Conservation (phyloP, 2,888 invertebrate genomes). For the Aelia acuminata region DNA sequence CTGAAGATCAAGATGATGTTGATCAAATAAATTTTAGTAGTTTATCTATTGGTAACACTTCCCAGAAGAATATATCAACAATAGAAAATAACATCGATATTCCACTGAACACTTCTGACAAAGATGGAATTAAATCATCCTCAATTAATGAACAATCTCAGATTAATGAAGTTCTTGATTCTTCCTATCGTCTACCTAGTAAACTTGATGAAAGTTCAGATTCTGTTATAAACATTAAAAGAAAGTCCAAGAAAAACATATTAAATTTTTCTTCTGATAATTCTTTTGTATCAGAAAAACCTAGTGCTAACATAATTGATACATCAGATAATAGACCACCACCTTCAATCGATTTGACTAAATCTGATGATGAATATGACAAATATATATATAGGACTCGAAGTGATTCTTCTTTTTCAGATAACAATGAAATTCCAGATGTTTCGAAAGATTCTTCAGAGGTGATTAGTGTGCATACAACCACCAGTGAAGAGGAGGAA, state of each 20-base stretch:
- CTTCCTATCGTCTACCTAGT: background rate
- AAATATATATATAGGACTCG: constrained; percentile 38
- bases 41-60: background rate
- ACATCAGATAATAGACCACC: background rate
- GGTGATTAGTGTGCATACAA: constrained; percentile 9
- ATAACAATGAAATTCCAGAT: background rate
- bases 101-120: background rate
- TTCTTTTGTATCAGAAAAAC: background rate
- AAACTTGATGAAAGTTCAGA: background rate
- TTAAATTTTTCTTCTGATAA: constrained; percentile 18
- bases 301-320: background rate
- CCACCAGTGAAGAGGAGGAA: background rate
- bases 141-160: background rate
- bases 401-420: constrained; percentile 2
- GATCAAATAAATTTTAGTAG: background rate
- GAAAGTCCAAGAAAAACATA: constrained; percentile 9
- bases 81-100: background rate
- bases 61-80: background rate
- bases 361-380: constrained; percentile 26
- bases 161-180: background rate
- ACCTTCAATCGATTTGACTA: background rate
- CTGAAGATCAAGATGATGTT: background rate
- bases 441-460: constrained; percentile 23
- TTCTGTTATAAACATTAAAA: background rate
- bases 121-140: background rate